Percentiles rank a stretch among this genome's conserved stretches.
These are phyloP conservation scores for Protosalanx chinensis DNA, from an alignment of 2,797 vertebrate species.

Conservation along the genomic window DNA sequence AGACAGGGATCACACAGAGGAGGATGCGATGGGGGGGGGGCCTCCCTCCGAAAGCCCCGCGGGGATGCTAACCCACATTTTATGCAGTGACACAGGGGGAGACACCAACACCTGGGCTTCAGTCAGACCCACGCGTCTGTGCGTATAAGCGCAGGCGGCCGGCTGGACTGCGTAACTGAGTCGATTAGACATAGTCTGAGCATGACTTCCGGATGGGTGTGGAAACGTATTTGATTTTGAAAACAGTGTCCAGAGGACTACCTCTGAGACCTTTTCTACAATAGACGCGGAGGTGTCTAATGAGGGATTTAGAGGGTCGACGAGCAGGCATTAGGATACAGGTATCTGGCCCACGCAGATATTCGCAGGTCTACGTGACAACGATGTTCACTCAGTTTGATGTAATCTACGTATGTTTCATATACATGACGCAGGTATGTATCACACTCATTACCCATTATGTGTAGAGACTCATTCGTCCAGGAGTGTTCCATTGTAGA, in stretches of 20 bases:
- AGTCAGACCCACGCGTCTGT: constrained; percentile 48
- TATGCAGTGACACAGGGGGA: constrained; percentile 61
- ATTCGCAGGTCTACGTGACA: neutral
- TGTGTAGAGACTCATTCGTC: neutral
- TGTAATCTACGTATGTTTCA: neutral
- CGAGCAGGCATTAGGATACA: neutral
- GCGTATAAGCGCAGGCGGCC: constrained; percentile 27
- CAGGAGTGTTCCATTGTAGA: too few species aligned
- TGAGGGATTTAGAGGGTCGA: neutral
- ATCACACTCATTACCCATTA: neutral
- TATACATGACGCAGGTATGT: neutral
- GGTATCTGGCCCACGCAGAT: neutral
- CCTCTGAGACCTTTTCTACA: too few species aligned
- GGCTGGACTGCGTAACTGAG: neutral
- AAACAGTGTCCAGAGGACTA: too few species aligned
- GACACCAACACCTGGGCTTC: constrained; percentile 50
- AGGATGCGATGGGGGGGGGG: constrained; percentile 54
- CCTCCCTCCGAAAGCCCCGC: constrained; percentile 55
- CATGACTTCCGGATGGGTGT: too few species aligned
- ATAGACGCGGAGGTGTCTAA: neutral
- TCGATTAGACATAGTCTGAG: neutral
- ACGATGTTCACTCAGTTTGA: neutral
- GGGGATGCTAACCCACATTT: constrained; percentile 62
- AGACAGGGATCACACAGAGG: constrained; percentile 52
- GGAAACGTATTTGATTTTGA: too few species aligned